Evolutionary conservation across 2,797 vertebrate genomes (phyloP).

Genomic region (Esox masquinongy): DNA sequence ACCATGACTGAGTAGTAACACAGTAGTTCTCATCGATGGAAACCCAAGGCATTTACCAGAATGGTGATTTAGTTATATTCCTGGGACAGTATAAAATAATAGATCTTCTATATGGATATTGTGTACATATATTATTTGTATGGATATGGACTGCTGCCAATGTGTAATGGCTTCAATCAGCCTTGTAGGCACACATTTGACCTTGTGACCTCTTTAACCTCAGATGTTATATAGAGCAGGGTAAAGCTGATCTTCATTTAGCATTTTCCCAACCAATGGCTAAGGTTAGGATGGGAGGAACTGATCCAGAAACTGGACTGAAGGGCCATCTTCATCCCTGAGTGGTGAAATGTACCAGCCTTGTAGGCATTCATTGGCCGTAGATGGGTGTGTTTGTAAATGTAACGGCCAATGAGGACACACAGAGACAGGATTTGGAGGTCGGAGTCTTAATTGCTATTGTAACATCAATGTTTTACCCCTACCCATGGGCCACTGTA

Average conservation of each 20-base stretch:
- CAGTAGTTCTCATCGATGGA: background rate
- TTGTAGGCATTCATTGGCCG: background rate
- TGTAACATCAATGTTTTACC: background rate
- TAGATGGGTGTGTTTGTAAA: background rate
- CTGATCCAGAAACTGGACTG: background rate
- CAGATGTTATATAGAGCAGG: background rate
- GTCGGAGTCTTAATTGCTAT: background rate
- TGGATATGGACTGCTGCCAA: background rate
- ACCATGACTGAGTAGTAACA: background rate
- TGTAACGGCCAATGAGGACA: background rate
- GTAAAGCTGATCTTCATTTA: background rate
- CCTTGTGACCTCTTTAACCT: background rate
- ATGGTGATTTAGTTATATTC: background rate
- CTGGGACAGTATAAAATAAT: background rate
- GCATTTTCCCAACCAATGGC: background rate
- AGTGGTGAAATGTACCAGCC: background rate
- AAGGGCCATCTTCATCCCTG: background rate
- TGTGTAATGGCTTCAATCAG: background rate
- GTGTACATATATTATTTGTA: background rate
- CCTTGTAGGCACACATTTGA: background rate
- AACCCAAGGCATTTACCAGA: background rate
- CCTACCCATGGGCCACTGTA: background rate
- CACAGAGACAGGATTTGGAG: background rate
- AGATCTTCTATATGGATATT: background rate
- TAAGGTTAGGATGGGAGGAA: background rate